phyloP scores from a whole-genome alignment of 2,797 vertebrate genomes.

The Peromyscus attwateri region DNA sequence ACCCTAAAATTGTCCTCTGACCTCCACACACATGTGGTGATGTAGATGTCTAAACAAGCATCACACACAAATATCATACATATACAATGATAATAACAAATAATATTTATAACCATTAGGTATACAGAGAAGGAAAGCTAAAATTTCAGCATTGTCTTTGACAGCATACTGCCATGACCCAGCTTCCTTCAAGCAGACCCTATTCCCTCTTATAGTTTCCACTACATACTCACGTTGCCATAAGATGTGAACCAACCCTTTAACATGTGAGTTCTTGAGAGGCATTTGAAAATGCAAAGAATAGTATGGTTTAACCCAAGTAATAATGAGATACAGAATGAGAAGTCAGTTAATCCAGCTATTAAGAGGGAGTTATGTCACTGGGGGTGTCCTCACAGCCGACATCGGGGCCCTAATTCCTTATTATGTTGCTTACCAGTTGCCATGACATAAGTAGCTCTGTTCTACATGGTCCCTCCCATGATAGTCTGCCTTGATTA shows the following conservation, averaged over 20 bases:
- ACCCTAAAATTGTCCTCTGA: background rate
- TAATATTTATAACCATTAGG: no score
- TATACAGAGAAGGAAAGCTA: background rate
- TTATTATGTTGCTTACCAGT: background rate
- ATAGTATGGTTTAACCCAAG: background rate
- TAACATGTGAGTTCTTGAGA: background rate
- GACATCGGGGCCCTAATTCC: accelerated
- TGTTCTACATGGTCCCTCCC: no score
- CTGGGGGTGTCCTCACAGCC: background rate
- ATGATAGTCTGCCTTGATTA: background rate
- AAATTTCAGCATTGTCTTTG: background rate
- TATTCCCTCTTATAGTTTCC: background rate
- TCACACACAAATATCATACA: background rate
- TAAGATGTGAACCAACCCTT: background rate
- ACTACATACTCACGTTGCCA: background rate
- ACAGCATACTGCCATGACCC: accelerated
- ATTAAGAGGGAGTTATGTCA: background rate
- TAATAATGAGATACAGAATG: background rate
- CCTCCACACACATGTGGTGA: background rate
- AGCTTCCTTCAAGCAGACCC: no score
- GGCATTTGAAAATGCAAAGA: background rate
- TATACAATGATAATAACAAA: background rate
- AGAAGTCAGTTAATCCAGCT: background rate
- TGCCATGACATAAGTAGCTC: background rate
- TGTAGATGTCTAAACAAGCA: background rate